phyloP scores from a whole-genome alignment of 53 echinoderm and acorn worm genomes.

The Zoroaster sp. region DNA sequence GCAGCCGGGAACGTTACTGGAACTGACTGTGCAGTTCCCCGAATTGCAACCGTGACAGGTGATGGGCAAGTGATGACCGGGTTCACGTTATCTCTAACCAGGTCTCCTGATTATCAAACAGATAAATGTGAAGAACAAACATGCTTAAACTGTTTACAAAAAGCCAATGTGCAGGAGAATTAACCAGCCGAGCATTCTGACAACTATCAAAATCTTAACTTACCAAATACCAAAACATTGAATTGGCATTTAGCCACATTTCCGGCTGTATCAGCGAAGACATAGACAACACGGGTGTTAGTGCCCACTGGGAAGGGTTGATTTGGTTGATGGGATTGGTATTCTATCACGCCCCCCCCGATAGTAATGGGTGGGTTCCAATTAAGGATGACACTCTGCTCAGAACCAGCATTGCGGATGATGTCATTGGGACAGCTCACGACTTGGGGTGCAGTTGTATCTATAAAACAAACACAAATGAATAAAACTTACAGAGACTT shows the following conservation, averaged over 20 bases:
- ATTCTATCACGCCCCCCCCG: neutral
- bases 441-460: neutral
- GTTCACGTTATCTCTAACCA: neutral
- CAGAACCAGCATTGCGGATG: neutral
- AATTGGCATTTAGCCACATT: conserved; percentile 17
- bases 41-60: neutral
- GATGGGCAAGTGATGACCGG: conserved; percentile 8
- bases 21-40: neutral
- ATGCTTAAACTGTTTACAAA: neutral
- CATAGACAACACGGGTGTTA: conserved; percentile 2
- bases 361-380: neutral
- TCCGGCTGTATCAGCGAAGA: conserved; percentile 17
- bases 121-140: neutral
- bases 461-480: too few relatives aligned
- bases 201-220: neutral
- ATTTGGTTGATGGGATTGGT: conserved; percentile 17
- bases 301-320: neutral
- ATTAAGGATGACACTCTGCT: neutral
- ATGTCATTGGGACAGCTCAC: neutral
- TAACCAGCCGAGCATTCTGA: too few relatives aligned
- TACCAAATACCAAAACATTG: conserved; percentile 22
- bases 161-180: neutral
- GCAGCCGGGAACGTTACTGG: neutral
- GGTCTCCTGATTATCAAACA: neutral
- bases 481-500: too few relatives aligned